Base-by-base conservation (phyloP, 1,140 invertebrate genomes). In the Zaprionus capensis region DNA sequence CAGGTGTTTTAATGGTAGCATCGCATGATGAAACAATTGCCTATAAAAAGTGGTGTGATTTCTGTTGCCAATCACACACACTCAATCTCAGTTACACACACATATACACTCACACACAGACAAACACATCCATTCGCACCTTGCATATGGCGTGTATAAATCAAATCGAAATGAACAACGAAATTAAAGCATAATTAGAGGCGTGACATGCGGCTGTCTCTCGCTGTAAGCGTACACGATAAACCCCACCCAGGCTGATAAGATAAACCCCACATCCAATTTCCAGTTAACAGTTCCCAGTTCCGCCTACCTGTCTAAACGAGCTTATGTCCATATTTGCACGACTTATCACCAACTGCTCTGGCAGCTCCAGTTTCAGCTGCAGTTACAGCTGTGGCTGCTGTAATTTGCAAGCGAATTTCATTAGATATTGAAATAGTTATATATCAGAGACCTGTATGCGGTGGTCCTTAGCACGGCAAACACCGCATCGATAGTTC, bases 151-250 rank as follows among this genome's bases (percentile, higher is more conserved):
- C 31, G 15, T 53, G 44, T 69, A 80, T 91, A 87, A 91, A 91
- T 91, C 87, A 91, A 81, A 87, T 59, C 65, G 31, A 46, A 46
- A 46, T 46, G 41, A 59, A 44, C 64, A 58, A 49, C 78, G 65
- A 87, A 84, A 91, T 91, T 87, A 87, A 80, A 79, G 81, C 83
- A 91, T 91, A 91, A 91, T 91, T 91, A 87, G 70, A 80, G 75
- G 86, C 86, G 86, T 90, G 86, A 90, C 86, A 90, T 71, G 82
- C 74, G 73, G 26, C 76, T 91, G 86, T 85, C 82, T 76, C 68
- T n/a, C 58, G 67, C 64, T 64, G 59, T 55, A 78, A 55, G 34
- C 61, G 38, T 44, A 36, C 62, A 36, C 62, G 71, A 55, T 61
- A 74, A 67, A 26, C 71, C 38, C 26, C 59, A 66, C 34, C 57